Base-by-base conservation (phyloP, 2,888 invertebrate species). In the Dolichopus griseipennis region DNA sequence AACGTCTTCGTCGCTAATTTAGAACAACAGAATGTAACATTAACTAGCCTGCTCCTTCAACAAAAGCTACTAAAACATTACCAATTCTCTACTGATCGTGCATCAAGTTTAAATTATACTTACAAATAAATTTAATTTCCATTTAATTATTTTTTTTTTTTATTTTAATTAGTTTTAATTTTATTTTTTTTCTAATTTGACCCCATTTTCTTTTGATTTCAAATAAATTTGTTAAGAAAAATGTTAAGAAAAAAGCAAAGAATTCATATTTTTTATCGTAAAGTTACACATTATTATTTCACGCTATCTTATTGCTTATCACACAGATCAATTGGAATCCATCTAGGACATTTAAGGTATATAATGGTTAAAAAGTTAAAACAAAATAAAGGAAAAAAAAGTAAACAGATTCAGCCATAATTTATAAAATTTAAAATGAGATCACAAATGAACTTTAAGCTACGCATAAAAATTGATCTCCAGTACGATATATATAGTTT, bases 281-380 rank as follows among this genome's bases (percentile, higher is more conserved):
- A 27, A 73, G 72, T 71, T 70, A 71, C 65, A 71, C 67, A 68
- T 69, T 74, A 73, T 74, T 73, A 76, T 76, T 76, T 75, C 74
- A 75, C 72, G 75, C 75, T 74, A 70, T 72, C 73, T 73, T 72
- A 70, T 70, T 73, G 72, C 72, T 72, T 68, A 72, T 72, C 72
- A 78, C 72, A 78, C 78, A 81, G 82, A 81, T 81, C 74, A 81
- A 82, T 80, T 82, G 81, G 81, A 81, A 82, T 78, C 82, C 82
- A 73, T 79, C 82, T 76, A 81, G 81, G 81, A 82, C 81, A 74
- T 82, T 81, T 75, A 82, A 82, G 81, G 81, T 82, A 82, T 78
- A 78, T 78, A 73, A 72, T 41, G n/a, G n/a, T n/a, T n/a, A n/a
- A n/a, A n/a, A n/a, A n/a, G 68, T 68, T 70, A 70, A 67, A 67